Percentiles rank a stretch among this genome's conserved stretches.
Evolutionary conservation across 2,797 vertebrate species (phyloP).

Genomic region (Gorsachius magnificus): DNA sequence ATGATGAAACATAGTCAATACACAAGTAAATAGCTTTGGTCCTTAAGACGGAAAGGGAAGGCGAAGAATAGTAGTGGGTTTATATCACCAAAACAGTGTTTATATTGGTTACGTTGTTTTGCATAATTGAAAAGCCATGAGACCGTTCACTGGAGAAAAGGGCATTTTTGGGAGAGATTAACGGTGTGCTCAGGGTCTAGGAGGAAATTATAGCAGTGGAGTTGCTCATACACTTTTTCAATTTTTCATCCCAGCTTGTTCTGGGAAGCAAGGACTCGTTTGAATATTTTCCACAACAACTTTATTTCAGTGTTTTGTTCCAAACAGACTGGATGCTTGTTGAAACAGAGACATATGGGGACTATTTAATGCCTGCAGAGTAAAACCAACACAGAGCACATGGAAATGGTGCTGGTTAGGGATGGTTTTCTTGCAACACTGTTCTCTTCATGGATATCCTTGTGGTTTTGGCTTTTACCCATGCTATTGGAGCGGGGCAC

Average conservation of each 20-base stretch:
- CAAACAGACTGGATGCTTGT: background rate
- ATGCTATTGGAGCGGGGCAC: rapidly evolving
- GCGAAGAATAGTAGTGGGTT: background rate
- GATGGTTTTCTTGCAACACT: background rate
- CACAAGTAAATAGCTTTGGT: background rate
- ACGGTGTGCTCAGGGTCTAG: background rate
- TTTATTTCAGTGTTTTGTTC: background rate
- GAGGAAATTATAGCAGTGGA: background rate
- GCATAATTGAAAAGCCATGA: background rate
- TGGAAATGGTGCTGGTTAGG: background rate
- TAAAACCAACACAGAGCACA: background rate
- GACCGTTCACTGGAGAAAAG: background rate
- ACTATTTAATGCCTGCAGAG: background rate
- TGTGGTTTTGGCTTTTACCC: background rate
- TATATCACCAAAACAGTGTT: background rate
- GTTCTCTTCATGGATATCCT: background rate
- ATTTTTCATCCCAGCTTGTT: background rate
- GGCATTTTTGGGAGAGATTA: background rate
- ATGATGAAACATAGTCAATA: background rate
- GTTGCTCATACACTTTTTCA: background rate
- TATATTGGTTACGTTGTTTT: background rate
- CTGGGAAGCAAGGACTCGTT: background rate
- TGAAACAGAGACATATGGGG: background rate
- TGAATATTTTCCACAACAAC: background rate
- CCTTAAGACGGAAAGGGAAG: background rate